Base-by-base conservation (phyloP, 2,113 vertebrate genomes). In the Epinephelus lanceolatus region DNA sequence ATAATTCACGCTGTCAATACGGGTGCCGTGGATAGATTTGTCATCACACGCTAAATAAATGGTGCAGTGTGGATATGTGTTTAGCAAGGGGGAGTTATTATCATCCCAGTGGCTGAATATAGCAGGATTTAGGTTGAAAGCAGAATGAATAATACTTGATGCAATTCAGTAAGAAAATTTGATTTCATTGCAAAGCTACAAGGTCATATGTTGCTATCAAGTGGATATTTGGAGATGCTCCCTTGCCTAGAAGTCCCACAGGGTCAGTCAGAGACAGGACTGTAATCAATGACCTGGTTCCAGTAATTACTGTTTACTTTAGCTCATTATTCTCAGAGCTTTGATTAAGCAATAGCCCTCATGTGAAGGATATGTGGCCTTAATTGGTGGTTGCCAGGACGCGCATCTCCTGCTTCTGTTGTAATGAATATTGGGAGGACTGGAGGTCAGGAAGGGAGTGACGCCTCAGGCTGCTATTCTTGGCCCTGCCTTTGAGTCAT, bases 311-410 rank as follows among this genome's bases (percentile, higher is more conserved):
- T 90, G 84, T 80, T 92, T 90, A 74, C 83, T 85, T 88, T 83
- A 40, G 77, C 84, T 90, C 86, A 76, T 92, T 91, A 86, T 89
- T 90, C 79, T 74, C 61, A 11, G 1, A 57, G 86, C 86, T 83
- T 91, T 89, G 88, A 91, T 87, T 84, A 86, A 87, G 77, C 70
- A 85, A 69, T 81, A 67, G 47, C 67, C 78, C 71, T 88, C 68
- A 56, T 91, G 72, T 87, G 71, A 79, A 76, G 73, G 81, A 84
- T 85, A 76, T 59, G 65, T 59, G 73, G 68, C 86, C 80, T 81
- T 91, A 91, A 92, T 91, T 89, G 88, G 77, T 88, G 85, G 88
- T 91, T 93, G 84, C 90, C 85, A 66, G 57, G 89, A 77, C 52
- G 47, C 45, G 8, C 19, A 72, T 82, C 78, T 79, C 61, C 66